phyloP scores from a whole-genome alignment of 2,797 vertebrate species.

The Spondyliosoma cantharus region DNA sequence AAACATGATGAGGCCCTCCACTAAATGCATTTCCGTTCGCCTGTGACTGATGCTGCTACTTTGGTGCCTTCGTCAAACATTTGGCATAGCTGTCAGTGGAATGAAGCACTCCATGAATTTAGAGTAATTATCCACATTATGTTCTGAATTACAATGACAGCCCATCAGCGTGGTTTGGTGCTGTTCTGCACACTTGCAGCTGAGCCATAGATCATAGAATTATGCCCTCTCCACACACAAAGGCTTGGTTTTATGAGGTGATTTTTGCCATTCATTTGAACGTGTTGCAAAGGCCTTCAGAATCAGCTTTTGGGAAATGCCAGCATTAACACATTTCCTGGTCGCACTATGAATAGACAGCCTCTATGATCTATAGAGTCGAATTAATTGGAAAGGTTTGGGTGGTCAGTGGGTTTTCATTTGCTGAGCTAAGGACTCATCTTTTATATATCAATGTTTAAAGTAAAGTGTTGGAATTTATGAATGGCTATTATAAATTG shows the following conservation, averaged over 20 bases:
- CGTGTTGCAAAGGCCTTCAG: slow-evolving; percentile 34
- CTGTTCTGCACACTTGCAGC: slow-evolving; percentile 68
- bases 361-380: slow-evolving; percentile 32
- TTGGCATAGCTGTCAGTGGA: slow-evolving; percentile 79
- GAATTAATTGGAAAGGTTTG: slow-evolving; percentile 37
- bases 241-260: slow-evolving; percentile 29
- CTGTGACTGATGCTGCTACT: slow-evolving; percentile 86
- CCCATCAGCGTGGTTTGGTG: slow-evolving; percentile 72
- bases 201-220: slow-evolving; percentile 76
- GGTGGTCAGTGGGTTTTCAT: slow-evolving; percentile 33
- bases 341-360: slow-evolving; percentile 36
- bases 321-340: slow-evolving; percentile 44
- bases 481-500: background rate
- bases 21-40: slow-evolving; percentile 85
- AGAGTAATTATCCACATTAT: slow-evolving; percentile 85
- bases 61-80: slow-evolving; percentile 83
- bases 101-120: slow-evolving; percentile 84
- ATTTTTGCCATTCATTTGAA: slow-evolving; percentile 52
- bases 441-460: slow-evolving; percentile 5
- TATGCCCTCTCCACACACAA: slow-evolving; percentile 52
- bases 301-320: slow-evolving; percentile 44
- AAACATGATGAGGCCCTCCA: slow-evolving; percentile 85
- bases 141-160: slow-evolving; percentile 76
- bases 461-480: slow-evolving; percentile 14
- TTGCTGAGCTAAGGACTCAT: slow-evolving; percentile 1